A percentile compares a stretch with the other conserved stretches of the same genome.
phyloP scores from a whole-genome alignment of 1,140 invertebrate species.

The Zaprionus davidi region DNA sequence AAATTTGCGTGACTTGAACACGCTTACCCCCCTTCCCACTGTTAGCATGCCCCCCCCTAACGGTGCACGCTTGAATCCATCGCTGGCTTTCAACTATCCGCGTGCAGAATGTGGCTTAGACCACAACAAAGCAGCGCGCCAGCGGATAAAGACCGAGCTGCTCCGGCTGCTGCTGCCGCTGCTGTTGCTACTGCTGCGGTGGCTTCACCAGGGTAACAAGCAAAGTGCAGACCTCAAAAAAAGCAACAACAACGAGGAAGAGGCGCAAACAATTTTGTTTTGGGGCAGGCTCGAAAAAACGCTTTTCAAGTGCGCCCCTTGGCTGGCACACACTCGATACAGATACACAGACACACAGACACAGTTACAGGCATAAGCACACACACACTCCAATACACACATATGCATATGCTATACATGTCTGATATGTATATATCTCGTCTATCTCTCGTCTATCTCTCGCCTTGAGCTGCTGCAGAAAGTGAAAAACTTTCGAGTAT shows the following conservation, averaged over 20 bases:
- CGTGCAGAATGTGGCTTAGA: slow-evolving; percentile 44
- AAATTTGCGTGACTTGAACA: slow-evolving; percentile 2
- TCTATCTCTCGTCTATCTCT: not conserved
- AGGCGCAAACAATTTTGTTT: slow-evolving; percentile 22
- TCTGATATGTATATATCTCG: slow-evolving; percentile 10
- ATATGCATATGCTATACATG: not conserved
- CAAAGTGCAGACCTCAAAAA: slow-evolving; percentile 47
- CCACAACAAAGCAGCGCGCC: slow-evolving; percentile 47
- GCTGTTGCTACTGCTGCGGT: slow-evolving; percentile 12
- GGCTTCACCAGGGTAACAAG: slow-evolving; percentile 13
- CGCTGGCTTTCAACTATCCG: slow-evolving; percentile 39
- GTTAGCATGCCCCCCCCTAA: not conserved
- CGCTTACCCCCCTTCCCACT: not conserved
- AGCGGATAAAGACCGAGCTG: slow-evolving; percentile 12
- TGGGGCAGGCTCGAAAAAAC: slow-evolving; percentile 11
- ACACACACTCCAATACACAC: not conserved
- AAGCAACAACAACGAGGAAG: slow-evolving; percentile 13
- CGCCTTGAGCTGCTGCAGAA: slow-evolving; percentile 13
- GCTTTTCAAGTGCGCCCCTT: slow-evolving; percentile 33
- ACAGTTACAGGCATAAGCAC: slow-evolving; percentile 19
- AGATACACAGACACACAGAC: slow-evolving; percentile 17
- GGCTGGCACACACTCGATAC: slow-evolving; percentile 38
- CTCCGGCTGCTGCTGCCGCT: not conserved
- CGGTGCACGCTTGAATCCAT: not conserved
- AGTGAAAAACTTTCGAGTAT: slow-evolving; percentile 18